A percentile compares a stretch with the other conserved stretches of the same genome.
phyloP scores from a whole-genome alignment of 2,888 invertebrate genomes.

The Orthosia incerta region DNA sequence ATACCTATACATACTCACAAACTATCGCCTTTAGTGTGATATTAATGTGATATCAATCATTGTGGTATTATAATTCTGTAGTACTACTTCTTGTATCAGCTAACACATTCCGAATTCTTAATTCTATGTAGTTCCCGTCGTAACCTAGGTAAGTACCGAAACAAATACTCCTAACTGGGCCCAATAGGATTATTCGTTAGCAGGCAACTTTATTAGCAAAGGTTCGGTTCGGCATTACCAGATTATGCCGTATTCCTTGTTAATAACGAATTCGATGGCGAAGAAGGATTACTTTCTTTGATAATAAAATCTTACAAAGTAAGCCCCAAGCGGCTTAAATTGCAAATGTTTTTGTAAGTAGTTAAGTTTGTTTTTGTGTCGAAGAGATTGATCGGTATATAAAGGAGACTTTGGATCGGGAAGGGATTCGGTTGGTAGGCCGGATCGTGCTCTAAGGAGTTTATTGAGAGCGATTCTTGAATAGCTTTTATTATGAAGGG shows the following conservation, averaged over 20 bases:
- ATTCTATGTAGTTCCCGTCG: slow-evolving; percentile 9
- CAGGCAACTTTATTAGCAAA: slow-evolving; percentile 73
- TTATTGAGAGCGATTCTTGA: slow-evolving; percentile 13
- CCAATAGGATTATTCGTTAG: slow-evolving; percentile 76
- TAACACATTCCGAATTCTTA: slow-evolving; percentile 12
- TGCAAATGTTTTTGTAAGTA: slow-evolving; percentile 60
- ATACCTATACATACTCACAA: too few relatives aligned
- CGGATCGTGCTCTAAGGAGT: background rate
- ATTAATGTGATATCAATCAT: background rate
- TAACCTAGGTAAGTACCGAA: slow-evolving; percentile 37
- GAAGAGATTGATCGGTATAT: slow-evolving; percentile 55
- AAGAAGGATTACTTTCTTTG: slow-evolving; percentile 70
- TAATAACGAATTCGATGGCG: slow-evolving; percentile 68
- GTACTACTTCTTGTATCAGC: background rate
- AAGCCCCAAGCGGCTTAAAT: slow-evolving; percentile 55
- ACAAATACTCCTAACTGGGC: slow-evolving; percentile 70
- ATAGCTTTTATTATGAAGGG: slow-evolving; percentile 1
- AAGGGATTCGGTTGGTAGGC: slow-evolving; percentile 22
- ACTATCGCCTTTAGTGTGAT: too few relatives aligned
- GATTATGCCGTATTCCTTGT: slow-evolving; percentile 67
- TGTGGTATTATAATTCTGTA: background rate
- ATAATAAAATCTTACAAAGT: slow-evolving; percentile 68
- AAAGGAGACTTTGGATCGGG: slow-evolving; percentile 20
- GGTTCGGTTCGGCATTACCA: slow-evolving; percentile 71
- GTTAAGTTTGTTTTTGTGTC: slow-evolving; percentile 57